Evolutionary conservation across 2,888 invertebrate genomes (phyloP).

Genomic region (Antitype chi): DNA sequence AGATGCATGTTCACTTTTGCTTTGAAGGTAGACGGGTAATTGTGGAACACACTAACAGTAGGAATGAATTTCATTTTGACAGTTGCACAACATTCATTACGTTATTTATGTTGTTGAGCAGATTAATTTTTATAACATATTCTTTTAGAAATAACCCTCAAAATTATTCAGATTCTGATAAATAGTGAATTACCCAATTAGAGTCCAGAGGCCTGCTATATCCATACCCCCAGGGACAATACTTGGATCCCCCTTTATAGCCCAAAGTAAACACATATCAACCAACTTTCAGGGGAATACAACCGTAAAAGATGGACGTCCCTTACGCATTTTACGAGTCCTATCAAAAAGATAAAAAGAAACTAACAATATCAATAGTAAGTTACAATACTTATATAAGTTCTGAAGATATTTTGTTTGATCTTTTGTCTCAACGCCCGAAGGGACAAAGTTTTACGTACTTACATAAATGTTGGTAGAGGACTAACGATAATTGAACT

Average conservation of each 20-base stretch:
- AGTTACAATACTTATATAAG: slow-evolving; percentile 43
- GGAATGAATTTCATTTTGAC: too few species aligned
- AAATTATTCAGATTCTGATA: too few species aligned
- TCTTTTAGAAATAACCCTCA: too few species aligned
- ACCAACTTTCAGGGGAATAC: slow-evolving; percentile 11
- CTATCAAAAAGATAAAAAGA: slow-evolving; percentile 51
- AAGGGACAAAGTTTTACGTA: slow-evolving; percentile 30
- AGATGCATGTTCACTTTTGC: too few species aligned
- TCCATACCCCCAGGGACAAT: not conserved
- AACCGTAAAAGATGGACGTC: slow-evolving; percentile 33
- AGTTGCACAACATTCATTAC: too few species aligned
- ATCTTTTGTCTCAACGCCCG: slow-evolving; percentile 34
- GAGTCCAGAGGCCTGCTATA: not conserved
- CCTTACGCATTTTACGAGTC: slow-evolving; percentile 42
- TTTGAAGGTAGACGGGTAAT: too few species aligned
- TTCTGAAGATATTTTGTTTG: slow-evolving; percentile 48
- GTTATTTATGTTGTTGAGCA: too few species aligned
- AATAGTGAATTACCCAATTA: too few species aligned
- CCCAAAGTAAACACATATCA: slow-evolving; percentile 22
- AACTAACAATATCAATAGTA: slow-evolving; percentile 48
- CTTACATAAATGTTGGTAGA: slow-evolving; percentile 14
- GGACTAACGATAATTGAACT: slow-evolving; percentile 31
- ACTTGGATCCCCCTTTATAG: slow-evolving; percentile 11
- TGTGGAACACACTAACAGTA: too few species aligned
- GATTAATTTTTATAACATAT: too few species aligned